Percentiles rank a stretch among this genome's conserved stretches.
Conservation (phyloP, 2,888 invertebrate genomes). For the Tridacna crocea region DNA sequence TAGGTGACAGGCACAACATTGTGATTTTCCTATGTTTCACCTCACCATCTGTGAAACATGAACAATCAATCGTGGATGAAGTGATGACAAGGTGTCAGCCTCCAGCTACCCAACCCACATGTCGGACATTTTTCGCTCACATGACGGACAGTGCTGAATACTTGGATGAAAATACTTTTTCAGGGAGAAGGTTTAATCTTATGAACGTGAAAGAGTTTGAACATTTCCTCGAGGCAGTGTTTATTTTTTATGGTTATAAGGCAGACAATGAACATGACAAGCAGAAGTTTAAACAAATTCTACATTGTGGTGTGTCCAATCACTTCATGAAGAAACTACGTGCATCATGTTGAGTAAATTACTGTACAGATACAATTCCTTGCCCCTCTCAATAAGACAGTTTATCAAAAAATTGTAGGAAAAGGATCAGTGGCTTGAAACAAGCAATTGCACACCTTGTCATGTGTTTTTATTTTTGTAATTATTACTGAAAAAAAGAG, state of each 20-base stretch:
- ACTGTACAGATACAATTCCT: neutral
- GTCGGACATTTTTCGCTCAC: conserved; percentile 9
- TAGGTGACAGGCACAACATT: conserved; percentile 11
- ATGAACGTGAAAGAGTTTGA: neutral
- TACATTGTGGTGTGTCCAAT: conserved; percentile 12
- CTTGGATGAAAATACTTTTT: neutral
- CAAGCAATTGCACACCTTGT: too few species aligned
- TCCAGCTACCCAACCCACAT: conserved; percentile 3
- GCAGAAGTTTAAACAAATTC: conserved; percentile 16
- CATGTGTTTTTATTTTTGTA: too few species aligned
- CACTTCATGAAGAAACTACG: neutral
- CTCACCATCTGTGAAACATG: neutral
- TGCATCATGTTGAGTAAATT: neutral
- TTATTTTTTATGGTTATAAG: conserved; percentile 13
- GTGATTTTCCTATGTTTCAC: conserved; percentile 13
- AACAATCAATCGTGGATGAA: conserved; percentile 3
- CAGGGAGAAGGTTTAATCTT: neutral
- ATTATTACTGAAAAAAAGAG: too few species aligned
- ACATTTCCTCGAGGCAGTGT: conserved; percentile 7
- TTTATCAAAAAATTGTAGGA: too few species aligned
- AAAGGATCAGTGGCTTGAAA: too few species aligned
- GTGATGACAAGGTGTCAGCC: conserved; percentile 1
- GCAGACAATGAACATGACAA: conserved; percentile 1
- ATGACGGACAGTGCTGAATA: neutral
- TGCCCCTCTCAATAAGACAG: too few species aligned